Evolutionary conservation across 2,113 vertebrate genomes (phyloP), one percentile per base, ranked within the genome.

Genomic region (Hippocampus barbouri): DNA sequence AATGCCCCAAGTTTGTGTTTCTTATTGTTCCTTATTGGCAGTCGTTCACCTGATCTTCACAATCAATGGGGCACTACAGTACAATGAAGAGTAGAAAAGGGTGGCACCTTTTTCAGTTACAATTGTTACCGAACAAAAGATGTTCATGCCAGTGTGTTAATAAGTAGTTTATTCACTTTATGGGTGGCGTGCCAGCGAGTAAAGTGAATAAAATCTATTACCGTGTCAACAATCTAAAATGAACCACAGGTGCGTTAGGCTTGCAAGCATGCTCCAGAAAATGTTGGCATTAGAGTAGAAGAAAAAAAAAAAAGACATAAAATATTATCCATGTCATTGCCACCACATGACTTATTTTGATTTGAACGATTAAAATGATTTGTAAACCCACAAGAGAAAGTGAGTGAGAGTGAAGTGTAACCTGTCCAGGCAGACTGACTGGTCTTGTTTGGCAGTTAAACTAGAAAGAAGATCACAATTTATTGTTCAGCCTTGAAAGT

Each of bases 361-460:
- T 47, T 21, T 66, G 66, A 75, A 66, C 27, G 9, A 60, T 77
- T 66, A 0, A 69, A 74, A 77, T 66, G 4, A 1, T 27, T 7
- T 25, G 59, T 23, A 77, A 77, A 73, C 30, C 34, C 18, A 34
- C 60, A 80, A 3, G 25, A 66, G 51, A 72, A 72, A 23, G 53
- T 23, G n/a, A 82, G 68, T 73, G 2, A 56, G 77, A 92, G 20
- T 10, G 62, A 66, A 15, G 64, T 49, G n/a, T 25, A 66, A 93
- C 92, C 83, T 68, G 92, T 91, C 85, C 25, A 89, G 87, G 91
- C 92, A 86, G 92, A 91, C 69, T 18, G 78, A 90, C 92, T 83
- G 87, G 92, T 93, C 10, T 57, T 3, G 43, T 47, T 68, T 83
- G 83, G 79, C 86, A 77, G 85, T 90, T 91, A 76, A 73, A 71